Evolutionary conservation across 2,888 invertebrate genomes (phyloP).

Genomic region (Heliconius sara): DNA sequence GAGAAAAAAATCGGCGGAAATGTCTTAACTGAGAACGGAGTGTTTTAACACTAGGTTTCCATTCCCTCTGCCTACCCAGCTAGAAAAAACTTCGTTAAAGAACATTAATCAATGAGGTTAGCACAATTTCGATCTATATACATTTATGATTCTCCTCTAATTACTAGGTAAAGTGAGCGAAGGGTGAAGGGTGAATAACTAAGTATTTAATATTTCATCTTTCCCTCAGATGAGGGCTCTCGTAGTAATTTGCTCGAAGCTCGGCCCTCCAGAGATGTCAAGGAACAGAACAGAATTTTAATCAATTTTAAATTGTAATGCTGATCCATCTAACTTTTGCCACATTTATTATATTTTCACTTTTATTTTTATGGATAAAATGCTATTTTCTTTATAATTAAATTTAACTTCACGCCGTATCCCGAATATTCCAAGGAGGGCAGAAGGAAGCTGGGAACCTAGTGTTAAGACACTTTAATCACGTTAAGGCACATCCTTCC

Average conservation of each 20-base stretch:
- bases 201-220: conserved; percentile 12
- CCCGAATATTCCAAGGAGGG: background rate
- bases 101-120: background rate
- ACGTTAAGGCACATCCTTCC: background rate
- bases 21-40: background rate
- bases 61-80: background rate
- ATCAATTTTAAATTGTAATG: conserved; percentile 2
- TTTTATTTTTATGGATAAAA: no score
- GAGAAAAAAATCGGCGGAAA: background rate
- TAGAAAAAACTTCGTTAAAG: no score
- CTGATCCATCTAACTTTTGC: background rate
- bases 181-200: background rate
- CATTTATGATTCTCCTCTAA: background rate
- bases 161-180: background rate
- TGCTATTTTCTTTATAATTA: no score
- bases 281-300: conserved; percentile 1
- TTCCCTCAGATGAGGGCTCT: conserved; percentile 2
- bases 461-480: background rate
- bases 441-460: background rate
- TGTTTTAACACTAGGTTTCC: background rate
- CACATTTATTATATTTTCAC: background rate
- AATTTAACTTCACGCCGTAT: no score
- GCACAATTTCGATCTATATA: background rate
- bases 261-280: conserved; percentile 1
- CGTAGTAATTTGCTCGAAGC: conserved; percentile 5